Percentiles rank a stretch among this genome's conserved stretches.
These are phyloP conservation scores for Spondyliosoma cantharus DNA, from an alignment of 2,797 vertebrate genomes.

Conservation along the genomic window DNA sequence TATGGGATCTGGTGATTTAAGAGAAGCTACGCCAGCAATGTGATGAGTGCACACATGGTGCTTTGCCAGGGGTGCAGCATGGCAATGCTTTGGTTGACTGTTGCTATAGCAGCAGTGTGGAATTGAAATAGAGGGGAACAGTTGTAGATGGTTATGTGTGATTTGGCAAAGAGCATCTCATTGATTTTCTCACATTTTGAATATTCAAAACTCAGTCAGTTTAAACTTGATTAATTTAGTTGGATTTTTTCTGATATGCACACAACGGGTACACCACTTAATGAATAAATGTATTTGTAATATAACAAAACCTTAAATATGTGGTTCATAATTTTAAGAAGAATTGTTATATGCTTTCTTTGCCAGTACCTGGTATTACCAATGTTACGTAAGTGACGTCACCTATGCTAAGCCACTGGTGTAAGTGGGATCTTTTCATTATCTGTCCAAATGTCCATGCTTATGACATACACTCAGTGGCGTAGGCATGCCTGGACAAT, in stretches of 20 bases:
- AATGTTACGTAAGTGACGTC: no score
- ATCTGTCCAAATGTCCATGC: no score
- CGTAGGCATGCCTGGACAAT: no score
- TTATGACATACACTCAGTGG: no score
- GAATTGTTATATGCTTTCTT: neutral
- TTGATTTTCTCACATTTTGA: neutral
- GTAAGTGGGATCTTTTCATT: no score
- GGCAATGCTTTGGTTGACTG: slow-evolving; percentile 73
- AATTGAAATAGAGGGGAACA: slow-evolving; percentile 36
- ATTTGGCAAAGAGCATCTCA: neutral
- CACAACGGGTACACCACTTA: neutral
- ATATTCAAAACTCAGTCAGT: neutral
- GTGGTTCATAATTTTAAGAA: neutral
- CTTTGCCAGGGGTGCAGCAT: slow-evolving; percentile 23
- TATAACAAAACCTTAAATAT: neutral
- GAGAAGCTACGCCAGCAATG: slow-evolving; percentile 59
- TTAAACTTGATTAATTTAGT: slow-evolving; percentile 1
- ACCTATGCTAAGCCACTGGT: no score
- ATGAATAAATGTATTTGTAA: neutral
- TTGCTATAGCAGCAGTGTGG: slow-evolving; percentile 84
- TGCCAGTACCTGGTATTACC: no score
- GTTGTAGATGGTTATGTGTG: slow-evolving; percentile 25
- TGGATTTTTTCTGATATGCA: neutral
- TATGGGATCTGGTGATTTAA: slow-evolving; percentile 50
- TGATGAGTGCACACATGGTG: slow-evolving; percentile 39